Evolutionary conservation across 1,140 invertebrate species (phyloP), one percentile per base, ranked within the genome.

Genomic region (Neomicropteryx cornuta): DNA sequence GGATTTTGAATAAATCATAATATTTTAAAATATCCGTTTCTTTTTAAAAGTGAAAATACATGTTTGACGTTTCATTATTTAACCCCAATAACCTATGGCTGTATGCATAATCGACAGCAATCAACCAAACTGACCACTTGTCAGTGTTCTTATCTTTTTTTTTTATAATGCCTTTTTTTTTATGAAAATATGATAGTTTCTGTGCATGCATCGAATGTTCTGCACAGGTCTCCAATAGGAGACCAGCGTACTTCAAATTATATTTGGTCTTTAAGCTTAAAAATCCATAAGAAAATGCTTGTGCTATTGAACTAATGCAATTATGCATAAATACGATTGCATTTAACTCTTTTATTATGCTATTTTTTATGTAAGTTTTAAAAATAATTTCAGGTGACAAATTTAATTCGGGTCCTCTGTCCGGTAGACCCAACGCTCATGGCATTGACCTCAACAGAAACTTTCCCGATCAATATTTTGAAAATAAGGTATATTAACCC

Each of bases 401-500:
- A n/a, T n/a, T n/a, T n/a, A n/a, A n/a, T n/a, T 21, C 19, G 21
- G n/a, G 2, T 30, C 5, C 5, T 18, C 18, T 71, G 1, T 37
- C 52, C 5, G 94, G 95, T 5, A 68, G 95, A 47, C 53, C 58
- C 1, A 99, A 99, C 66, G 83, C 81, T 0, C 65, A 94, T 50
- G 53, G 72, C 27, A 67, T 94, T 2, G 96, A 99, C 61, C 68
- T 99, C 1, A 99, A 99, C 64, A 72, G 95, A 49, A 96, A 99
- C 65, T 99, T 99, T 56, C 96, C 96, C 0, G 89, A 96, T 56
- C 86, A 93, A 44, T 94, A 82, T 58, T 71, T 67, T 19, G 53
- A 62, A 0, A 81, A 77, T 39, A 45, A 75, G 56, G 79, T 81
- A 71, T 51, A 48, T 49, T 41, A n/a, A n/a, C n/a, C n/a, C n/a